Evolutionary conservation across 2,113 vertebrate genomes (phyloP), one percentile per base, ranked within the genome.

Genomic region (Brachypodius melanocephalos): DNA sequence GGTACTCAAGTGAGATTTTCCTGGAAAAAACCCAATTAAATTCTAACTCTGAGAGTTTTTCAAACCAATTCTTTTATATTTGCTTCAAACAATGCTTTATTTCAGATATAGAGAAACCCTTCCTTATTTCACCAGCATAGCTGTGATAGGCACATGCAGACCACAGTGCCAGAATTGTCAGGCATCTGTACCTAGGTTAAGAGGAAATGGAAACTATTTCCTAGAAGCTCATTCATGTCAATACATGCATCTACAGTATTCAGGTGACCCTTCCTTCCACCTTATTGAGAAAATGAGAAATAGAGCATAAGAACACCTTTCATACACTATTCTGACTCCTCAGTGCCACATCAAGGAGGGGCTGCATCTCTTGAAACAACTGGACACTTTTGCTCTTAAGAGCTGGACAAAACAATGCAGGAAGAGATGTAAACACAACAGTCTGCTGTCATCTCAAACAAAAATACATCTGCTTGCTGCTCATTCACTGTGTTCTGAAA

Each of bases 171-270:
- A 43, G 55, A 74, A 25, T 1, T 66, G 25, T 65, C 32, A 36
- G 40, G 8, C 10, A 82, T 9, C 29, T 54, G 5, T 5, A 48
- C 6, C 3, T 0, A 5, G 5, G 5, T 40, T n/a, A 57, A 52
- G 40, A 82, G 73, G 46, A 66, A 52, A 34, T 1, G 1, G 7
- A 51, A 69, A n/a, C n/a, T 17, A n/a, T 69, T 92, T 76, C 15
- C 49, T 51, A 55, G 25, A 34, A 79, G n/a, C 21, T 88, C 57
- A 40, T 24, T 78, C 34, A 17, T 14, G 13, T 16, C 2, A 8
- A 49, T 24, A 10, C 2, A 34, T 7, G 34, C 24, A 22, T 51
- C 8, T 16, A 2, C 6, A 72, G 43, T 9, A 12, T 78, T 66
- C 42, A 75, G 25, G 31, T 12, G 18, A 26, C 31, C 9, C 34